Percentiles rank a stretch among this genome's conserved stretches.
Conservation (phyloP, 2,888 invertebrate species). For the Laspeyria flexula region DNA sequence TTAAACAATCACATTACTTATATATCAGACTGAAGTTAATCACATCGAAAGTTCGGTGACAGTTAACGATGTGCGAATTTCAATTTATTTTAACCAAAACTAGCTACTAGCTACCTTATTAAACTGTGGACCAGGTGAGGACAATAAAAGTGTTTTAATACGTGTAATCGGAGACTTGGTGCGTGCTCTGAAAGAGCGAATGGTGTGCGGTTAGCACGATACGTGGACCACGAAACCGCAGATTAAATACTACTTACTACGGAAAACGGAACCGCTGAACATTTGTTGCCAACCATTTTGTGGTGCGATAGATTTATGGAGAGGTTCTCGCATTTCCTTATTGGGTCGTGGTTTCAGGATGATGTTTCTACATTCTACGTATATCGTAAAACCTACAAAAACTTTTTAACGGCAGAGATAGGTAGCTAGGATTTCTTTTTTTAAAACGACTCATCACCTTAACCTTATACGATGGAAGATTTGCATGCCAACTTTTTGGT, state of each 20-base stretch:
- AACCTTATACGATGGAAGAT: too few relatives aligned
- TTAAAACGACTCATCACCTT: too few relatives aligned
- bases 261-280: constrained; percentile 35
- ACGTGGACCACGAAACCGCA: constrained; percentile 6
- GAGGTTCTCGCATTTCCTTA: constrained; percentile 21
- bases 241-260: constrained; percentile 10
- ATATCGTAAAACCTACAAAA: background rate
- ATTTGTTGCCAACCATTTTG: constrained; percentile 34
- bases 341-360: constrained; percentile 6
- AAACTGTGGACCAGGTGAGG: constrained; percentile 30
- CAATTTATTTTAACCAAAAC: background rate
- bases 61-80: too few relatives aligned
- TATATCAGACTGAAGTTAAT: too few relatives aligned
- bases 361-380: background rate
- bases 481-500: too few relatives aligned
- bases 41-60: too few relatives aligned
- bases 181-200: constrained; percentile 43
- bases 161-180: constrained; percentile 43
- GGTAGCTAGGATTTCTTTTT: background rate
- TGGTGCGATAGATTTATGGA: constrained; percentile 33
- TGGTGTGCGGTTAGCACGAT: constrained; percentile 26
- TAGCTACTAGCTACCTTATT: background rate
- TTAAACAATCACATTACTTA: too few relatives aligned
- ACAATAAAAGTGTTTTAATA: constrained; percentile 51
- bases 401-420: background rate